A percentile compares a stretch with the other conserved stretches of the same genome.
Evolutionary conservation across 92 coral and sea anemone genomes (phyloP).

Genomic region (Metridium senile): DNA sequence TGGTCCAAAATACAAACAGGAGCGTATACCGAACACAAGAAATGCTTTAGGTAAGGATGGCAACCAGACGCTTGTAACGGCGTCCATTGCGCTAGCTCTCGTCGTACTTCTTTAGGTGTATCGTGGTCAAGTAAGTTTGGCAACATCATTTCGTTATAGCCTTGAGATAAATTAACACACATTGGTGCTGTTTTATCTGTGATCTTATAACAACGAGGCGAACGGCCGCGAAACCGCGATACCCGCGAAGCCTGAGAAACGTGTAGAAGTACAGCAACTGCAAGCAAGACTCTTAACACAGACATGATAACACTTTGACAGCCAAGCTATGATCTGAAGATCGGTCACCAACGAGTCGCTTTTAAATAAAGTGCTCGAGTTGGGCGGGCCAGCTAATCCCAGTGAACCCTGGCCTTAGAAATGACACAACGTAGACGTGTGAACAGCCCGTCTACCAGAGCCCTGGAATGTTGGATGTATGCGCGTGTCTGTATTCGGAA

Average conservation of each 20-base stretch:
- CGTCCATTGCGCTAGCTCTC: slow-evolving; percentile 48
- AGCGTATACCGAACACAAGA: slow-evolving; percentile 82
- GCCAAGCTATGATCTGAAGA: neutral
- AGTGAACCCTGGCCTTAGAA: slow-evolving; percentile 19
- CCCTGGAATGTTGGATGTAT: slow-evolving; percentile 23
- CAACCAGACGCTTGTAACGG: slow-evolving; percentile 44
- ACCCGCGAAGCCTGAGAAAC: neutral
- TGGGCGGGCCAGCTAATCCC: slow-evolving; percentile 36
- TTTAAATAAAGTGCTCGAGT: slow-evolving; percentile 17
- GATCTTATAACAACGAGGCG: slow-evolving; percentile 5
- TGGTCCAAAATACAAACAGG: slow-evolving; percentile 69
- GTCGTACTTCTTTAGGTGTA: slow-evolving; percentile 13
- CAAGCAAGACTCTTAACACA: neutral
- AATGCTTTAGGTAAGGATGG: slow-evolving; percentile 41
- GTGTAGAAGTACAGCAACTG: neutral
- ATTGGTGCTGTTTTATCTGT: slow-evolving; percentile 25
- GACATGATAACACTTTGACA: slow-evolving; percentile 2
- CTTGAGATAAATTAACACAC: slow-evolving; percentile 45
- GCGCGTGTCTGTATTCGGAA: slow-evolving; percentile 32
- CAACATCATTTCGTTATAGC: slow-evolving; percentile 49
- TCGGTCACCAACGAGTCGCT: neutral
- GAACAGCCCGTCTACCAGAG: slow-evolving; percentile 13
- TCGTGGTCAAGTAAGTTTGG: slow-evolving; percentile 61
- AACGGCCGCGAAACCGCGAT: slow-evolving; percentile 9
- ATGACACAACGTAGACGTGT: slow-evolving; percentile 20